These are phyloP conservation scores for Ochropacha duplaris DNA, from an alignment of 2,888 invertebrate genomes.

Conservation along the genomic window DNA sequence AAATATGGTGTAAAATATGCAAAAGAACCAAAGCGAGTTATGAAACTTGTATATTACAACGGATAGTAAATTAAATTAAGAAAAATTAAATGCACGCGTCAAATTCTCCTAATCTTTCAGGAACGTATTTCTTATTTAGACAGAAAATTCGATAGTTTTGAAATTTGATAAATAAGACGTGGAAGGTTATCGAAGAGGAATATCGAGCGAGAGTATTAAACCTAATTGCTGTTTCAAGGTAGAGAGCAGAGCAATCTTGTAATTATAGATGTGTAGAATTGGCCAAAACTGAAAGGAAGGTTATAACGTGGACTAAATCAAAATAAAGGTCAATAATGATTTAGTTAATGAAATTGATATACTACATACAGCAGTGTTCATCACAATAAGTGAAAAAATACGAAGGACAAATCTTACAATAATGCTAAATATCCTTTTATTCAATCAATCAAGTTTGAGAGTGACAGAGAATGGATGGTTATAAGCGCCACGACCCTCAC, in stretches of 20 bases:
- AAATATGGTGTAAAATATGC: not conserved
- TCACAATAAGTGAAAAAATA: too few species aligned
- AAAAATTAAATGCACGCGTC: too few species aligned
- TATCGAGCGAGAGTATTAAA: not conserved
- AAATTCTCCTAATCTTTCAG: too few species aligned
- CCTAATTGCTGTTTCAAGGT: not conserved
- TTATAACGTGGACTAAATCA: not conserved
- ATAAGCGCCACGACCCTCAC: conserved; percentile 22
- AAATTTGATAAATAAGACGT: not conserved
- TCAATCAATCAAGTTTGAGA: conserved; percentile 27
- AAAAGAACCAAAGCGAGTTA: not conserved
- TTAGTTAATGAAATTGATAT: too few species aligned
- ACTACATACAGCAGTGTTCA: too few species aligned
- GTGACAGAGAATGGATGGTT: conserved; percentile 24
- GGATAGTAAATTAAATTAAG: not conserved
- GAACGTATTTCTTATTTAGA: not conserved
- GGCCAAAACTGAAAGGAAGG: not conserved
- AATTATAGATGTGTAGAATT: not conserved
- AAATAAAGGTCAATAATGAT: not conserved
- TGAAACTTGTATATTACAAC: not conserved
- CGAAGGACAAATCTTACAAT: not conserved
- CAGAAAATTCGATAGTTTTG: not conserved
- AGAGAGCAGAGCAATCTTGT: not conserved
- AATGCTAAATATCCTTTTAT: conserved; percentile 19
- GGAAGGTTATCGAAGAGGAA: not conserved